phyloP scores from a whole-genome alignment of 2,888 invertebrate species.

The Melanophora roralis region DNA sequence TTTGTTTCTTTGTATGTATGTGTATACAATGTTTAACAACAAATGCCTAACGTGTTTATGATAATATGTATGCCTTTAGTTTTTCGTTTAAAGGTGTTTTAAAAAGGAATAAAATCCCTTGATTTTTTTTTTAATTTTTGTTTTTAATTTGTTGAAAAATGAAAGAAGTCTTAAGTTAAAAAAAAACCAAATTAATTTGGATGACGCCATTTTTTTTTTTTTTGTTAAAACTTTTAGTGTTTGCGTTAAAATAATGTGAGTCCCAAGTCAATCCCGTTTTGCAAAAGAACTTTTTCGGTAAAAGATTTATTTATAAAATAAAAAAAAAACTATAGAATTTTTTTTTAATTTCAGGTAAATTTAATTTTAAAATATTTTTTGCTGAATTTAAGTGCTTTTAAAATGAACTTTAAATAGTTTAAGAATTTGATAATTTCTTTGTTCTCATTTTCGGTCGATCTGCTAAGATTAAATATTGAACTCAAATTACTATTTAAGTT shows the following conservation, averaged over 20 bases:
- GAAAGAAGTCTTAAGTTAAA: too few relatives aligned
- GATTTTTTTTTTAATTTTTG: slow-evolving; percentile 21
- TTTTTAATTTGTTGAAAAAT: too few relatives aligned
- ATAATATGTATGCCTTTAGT: slow-evolving; percentile 13
- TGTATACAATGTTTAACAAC: slow-evolving; percentile 16
- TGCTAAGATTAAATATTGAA: neutral
- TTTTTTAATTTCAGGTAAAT: too few relatives aligned
- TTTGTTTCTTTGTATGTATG: neutral
- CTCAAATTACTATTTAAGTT: neutral
- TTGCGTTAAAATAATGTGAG: too few relatives aligned
- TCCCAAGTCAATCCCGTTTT: too few relatives aligned
- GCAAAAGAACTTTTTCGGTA: too few relatives aligned
- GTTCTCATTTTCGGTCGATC: slow-evolving; percentile 15
- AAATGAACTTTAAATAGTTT: too few relatives aligned
- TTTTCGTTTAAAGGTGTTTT: neutral
- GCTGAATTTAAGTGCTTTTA: too few relatives aligned
- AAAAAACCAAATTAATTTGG: too few relatives aligned
- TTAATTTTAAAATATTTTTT: too few relatives aligned
- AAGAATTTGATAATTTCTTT: slow-evolving; percentile 23
- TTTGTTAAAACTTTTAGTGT: slow-evolving; percentile 2
- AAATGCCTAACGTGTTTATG: slow-evolving; percentile 33
- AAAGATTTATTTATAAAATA: neutral
- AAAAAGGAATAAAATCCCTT: slow-evolving; percentile 9
- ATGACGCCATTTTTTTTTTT: too few relatives aligned
- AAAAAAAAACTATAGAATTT: slow-evolving; percentile 10